Conservation (phyloP, 1,140 invertebrate species). For the Pseudobourletiella spinata region DNA sequence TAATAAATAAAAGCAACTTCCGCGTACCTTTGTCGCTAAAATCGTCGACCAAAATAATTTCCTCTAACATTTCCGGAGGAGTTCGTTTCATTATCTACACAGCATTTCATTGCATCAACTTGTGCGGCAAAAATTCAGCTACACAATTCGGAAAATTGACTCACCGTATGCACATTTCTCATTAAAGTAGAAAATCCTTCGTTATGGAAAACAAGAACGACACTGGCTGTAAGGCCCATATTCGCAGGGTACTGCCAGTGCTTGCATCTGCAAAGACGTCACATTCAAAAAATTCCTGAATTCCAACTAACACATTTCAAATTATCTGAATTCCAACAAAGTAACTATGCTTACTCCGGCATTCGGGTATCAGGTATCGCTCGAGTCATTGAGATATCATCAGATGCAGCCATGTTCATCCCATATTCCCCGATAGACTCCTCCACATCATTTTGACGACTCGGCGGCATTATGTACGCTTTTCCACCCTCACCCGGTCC, state of each 20-base stretch:
- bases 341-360: conserved; percentile 54
- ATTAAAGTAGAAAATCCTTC: conserved; percentile 92
- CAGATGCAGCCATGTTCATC: conserved; percentile 95
- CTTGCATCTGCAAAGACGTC: conserved; percentile 59
- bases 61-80: conserved; percentile 80
- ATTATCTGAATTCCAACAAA: not conserved
- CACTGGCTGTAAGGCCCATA: conserved; percentile 73
- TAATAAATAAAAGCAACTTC: too few species aligned
- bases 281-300: conserved; percentile 2
- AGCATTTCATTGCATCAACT: not conserved
- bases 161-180: conserved; percentile 61
- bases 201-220: conserved; percentile 98
- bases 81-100: conserved; percentile 77
- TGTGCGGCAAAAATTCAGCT: not conserved
- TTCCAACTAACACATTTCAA: not conserved
- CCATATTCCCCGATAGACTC: conserved; percentile 80
- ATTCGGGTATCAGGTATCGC: conserved; percentile 77
- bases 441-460: conserved; percentile 63
- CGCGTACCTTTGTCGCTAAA: conserved; percentile 85
- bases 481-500: conserved; percentile 80
- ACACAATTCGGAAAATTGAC: not conserved
- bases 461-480: conserved; percentile 59
- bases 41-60: conserved; percentile 96
- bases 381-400: conserved; percentile 77
- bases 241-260: conserved; percentile 90